phyloP scores from a whole-genome alignment of 1,140 invertebrate genomes.

The Bradysia coprophila region DNA sequence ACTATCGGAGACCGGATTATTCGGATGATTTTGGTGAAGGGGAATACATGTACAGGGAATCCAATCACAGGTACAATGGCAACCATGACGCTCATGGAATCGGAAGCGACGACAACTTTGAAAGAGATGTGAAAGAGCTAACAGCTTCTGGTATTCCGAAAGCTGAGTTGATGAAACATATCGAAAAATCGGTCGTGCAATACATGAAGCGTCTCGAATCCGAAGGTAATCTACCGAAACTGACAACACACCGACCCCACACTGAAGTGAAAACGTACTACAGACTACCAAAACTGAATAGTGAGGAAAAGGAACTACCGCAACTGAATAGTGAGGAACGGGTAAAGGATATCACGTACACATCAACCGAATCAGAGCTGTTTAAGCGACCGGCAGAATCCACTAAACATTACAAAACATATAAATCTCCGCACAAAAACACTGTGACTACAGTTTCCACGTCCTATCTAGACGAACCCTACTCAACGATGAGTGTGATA shows the following conservation, averaged over 20 bases:
- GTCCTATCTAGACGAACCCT: not conserved
- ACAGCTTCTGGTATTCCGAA: conserved; percentile 5
- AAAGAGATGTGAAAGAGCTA: not conserved
- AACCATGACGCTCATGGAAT: too few relatives aligned
- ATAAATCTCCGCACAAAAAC: not conserved
- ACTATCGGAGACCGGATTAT: not conserved
- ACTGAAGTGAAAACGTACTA: conserved; percentile 13
- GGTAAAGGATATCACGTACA: not conserved
- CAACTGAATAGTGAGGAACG: conserved; percentile 11
- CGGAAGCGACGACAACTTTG: not conserved
- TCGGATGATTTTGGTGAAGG: too few relatives aligned
- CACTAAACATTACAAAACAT: too few relatives aligned
- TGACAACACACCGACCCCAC: conserved; percentile 4
- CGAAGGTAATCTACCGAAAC: conserved; percentile 18
- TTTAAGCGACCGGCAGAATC: not conserved
- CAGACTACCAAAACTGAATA: conserved; percentile 7
- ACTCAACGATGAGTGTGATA: not conserved
- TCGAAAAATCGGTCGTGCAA: conserved; percentile 20
- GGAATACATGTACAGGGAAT: too few relatives aligned
- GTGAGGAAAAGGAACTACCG: not conserved
- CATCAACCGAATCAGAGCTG: not conserved
- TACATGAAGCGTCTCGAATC: conserved; percentile 23
- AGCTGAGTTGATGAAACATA: conserved; percentile 22
- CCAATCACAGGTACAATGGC: too few relatives aligned
- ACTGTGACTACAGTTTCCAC: not conserved